Evolutionary conservation across 2,888 invertebrate species (phyloP), one percentile per base, ranked within the genome.

Genomic region (Lasioglossum lativentre): DNA sequence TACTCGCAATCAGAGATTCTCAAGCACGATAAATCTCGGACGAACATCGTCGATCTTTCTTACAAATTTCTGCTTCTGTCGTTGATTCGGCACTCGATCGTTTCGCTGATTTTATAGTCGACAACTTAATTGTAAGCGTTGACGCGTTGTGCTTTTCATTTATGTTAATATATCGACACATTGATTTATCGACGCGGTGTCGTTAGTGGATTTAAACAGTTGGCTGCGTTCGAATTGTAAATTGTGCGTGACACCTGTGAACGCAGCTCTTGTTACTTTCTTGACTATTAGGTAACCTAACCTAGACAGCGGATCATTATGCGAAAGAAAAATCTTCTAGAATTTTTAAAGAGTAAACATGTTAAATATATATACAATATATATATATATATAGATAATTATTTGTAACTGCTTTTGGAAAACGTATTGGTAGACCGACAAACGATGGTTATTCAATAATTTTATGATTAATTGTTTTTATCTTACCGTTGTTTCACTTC

Each of bases 21-120:
- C 74, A 59, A 40, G 30, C 74, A 63, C 71, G 83, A 90, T 87
- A 90, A 89, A 89, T 87, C 72, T 68, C 76, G 66, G 71, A 81
- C 76, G 79, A 86, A 79, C 80, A 74, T 85, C 80, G 78, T 86
- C 82, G 80, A 82, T 88, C 86, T 86, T 86, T 63, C 75, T 77
- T 47, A 75, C 77, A 66, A 45, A 68, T 63, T 68, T 76, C 80
- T 52, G 47, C 56, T 68, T 75, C 82, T 85, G 23, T 75, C 72
- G 66, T 63, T 72, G 68, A 77, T 82, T 72, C 74, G 12, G 3
- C 34, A 42, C 40, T 77, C 66, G 73, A 78, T 83, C 75, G 27
- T 30, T 56, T 63, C 4, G 47, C 56, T 34, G 14, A 59, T 38
- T 75, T 47, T 34, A 56, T 77, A 77, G 82, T 76, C 70, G 80